These are phyloP conservation scores for Cochlearius cochlearius DNA, from an alignment of 2,113 vertebrate species.

Conservation along the genomic window DNA sequence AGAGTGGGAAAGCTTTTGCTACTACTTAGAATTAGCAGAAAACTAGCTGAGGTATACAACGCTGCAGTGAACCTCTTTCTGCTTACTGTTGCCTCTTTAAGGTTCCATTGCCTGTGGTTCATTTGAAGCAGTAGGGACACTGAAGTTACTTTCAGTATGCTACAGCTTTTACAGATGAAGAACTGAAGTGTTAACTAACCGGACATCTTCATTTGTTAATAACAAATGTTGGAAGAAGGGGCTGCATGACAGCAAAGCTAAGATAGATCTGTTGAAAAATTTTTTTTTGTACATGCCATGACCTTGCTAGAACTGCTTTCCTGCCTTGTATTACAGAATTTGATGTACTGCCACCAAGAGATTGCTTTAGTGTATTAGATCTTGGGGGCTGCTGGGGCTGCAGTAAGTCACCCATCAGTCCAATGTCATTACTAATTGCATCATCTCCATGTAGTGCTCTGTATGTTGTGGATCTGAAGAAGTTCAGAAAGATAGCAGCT, in stretches of 20 bases:
- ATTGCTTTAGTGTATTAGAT: neutral
- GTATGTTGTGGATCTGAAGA: slow-evolving; percentile 97
- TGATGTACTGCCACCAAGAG: neutral
- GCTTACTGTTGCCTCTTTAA: neutral
- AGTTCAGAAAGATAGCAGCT: slow-evolving; percentile 97
- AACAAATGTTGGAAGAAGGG: neutral
- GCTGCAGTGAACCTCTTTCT: neutral
- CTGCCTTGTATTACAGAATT: neutral
- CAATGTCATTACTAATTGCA: neutral
- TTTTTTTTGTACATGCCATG: neutral
- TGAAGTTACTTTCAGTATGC: neutral
- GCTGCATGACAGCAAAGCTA: neutral
- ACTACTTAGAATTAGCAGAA: neutral
- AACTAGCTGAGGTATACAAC: neutral
- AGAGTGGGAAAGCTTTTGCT: neutral
- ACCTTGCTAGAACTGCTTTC: neutral
- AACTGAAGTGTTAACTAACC: neutral
- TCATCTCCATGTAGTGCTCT: slow-evolving; percentile 80
- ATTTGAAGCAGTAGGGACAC: neutral
- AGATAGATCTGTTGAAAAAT: neutral
- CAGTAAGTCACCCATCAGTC: neutral
- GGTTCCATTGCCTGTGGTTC: neutral
- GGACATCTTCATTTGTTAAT: slow-evolving; percentile 1
- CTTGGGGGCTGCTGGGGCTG: neutral
- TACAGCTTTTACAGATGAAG: neutral